phyloP scores from a whole-genome alignment of 2,888 invertebrate genomes.

The Lasius fuliginosus region DNA sequence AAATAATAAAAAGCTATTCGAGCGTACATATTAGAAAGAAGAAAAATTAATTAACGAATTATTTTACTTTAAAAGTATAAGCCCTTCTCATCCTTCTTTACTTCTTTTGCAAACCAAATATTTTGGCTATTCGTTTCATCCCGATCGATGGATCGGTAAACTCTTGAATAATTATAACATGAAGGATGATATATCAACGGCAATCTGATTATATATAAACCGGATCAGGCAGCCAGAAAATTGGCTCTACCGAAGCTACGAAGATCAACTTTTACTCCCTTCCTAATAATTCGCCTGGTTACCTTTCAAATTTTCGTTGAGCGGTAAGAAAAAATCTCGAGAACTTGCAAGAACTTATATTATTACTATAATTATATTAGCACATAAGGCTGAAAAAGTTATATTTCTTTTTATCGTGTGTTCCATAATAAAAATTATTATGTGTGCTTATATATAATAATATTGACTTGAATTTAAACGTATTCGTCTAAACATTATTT shows the following conservation, averaged over 20 bases:
- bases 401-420: neutral
- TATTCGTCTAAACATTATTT: neutral
- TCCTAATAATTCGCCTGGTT: slow-evolving; percentile 76
- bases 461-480: neutral
- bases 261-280: slow-evolving; percentile 48
- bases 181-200: slow-evolving; percentile 72
- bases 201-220: slow-evolving; percentile 71
- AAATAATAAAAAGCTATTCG: slow-evolving; percentile 35
- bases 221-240: slow-evolving; percentile 82
- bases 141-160: slow-evolving; percentile 70
- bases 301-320: slow-evolving; percentile 57
- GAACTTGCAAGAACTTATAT: slow-evolving; percentile 7
- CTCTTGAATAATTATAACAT: slow-evolving; percentile 83
- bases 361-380: slow-evolving; percentile 15
- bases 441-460: neutral
- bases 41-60: slow-evolving; percentile 41
- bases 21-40: neutral
- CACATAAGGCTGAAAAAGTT: neutral
- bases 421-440: neutral
- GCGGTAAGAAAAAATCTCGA: neutral
- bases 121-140: slow-evolving; percentile 1
- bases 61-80: slow-evolving; percentile 19
- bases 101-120: slow-evolving; percentile 31
- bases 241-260: slow-evolving; percentile 67
- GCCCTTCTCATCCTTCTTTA: neutral